Base-by-base conservation (phyloP, 2,113 vertebrate genomes). In the Rostratula benghalensis region DNA sequence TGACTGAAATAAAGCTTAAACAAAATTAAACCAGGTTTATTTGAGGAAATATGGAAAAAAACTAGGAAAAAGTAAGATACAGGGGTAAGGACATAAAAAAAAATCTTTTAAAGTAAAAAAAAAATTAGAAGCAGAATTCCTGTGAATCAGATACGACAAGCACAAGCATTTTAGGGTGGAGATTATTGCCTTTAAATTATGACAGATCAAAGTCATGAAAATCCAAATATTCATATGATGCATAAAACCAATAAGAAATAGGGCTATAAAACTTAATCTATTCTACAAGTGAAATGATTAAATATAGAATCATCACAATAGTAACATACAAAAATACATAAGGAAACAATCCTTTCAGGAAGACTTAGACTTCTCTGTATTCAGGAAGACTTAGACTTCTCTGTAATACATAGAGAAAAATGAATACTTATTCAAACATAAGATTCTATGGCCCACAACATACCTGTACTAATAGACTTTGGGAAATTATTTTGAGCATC, bases 1-100 rank as follows among this genome's bases (percentile, higher is more conserved):
- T 85, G 57, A 60, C 37, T 79, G 39, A 90, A 93, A 82, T 56
- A 85, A 93, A 95, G 27, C 35, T 85, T 48, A 83, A 85, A 84
- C 11, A 59, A 93, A 89, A 95, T 87, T 78, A 89, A 91, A 67
- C 3, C 8, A 79, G 57, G 9, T 35, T 48, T 46, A 53, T 94
- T 79, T 92, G 27, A 80, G 59, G 50, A 24, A 90, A 76, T 76
- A 60, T 41, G 11, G 18, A 35, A 89, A 79, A 79, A 3, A 24
- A 8, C 43, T 15, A 28, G 16, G 23, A 91, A 89, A 82, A 33
- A 27, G 3, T 39, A 67, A 75, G 70, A 68, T 71, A 75, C 14
- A 33, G 16, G 7, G 4, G 6, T 46, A 59, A 75, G 1, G 8
- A 76, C 43, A 82, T 51, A 87, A 90, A 75, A 46, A 59, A 78